phyloP scores from a whole-genome alignment of 2,797 vertebrate species.

The Spizella passerina region DNA sequence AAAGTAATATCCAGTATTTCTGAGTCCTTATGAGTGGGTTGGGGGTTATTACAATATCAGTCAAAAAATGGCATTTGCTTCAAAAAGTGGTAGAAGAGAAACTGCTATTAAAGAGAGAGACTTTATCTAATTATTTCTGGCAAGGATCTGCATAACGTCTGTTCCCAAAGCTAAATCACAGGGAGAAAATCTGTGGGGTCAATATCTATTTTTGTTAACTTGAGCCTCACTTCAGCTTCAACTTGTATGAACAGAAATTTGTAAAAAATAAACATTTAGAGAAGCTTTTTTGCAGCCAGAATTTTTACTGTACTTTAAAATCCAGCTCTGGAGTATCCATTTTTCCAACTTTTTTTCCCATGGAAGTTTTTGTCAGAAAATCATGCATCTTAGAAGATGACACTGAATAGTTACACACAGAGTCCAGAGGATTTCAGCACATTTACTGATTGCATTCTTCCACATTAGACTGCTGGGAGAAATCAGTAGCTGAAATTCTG shows the following conservation, averaged over 20 bases:
- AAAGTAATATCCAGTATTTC: background rate
- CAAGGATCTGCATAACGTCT: background rate
- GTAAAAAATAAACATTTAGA: background rate
- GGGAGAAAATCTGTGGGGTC: background rate
- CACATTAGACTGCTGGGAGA: background rate
- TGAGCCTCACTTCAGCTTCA: background rate
- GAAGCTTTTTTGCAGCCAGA: background rate
- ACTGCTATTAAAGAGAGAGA: background rate
- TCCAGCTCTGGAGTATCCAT: background rate
- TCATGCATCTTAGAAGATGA: background rate
- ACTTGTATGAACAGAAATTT: background rate
- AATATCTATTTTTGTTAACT: background rate
- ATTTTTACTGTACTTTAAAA: background rate
- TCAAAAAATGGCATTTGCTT: background rate
- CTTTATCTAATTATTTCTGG: background rate
- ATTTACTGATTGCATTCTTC: background rate
- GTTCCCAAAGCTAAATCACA: background rate
- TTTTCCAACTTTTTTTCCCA: background rate
- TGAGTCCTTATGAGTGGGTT: background rate
- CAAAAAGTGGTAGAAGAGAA: background rate
- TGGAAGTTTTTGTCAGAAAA: background rate
- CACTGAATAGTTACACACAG: accelerated
- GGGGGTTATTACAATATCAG: background rate
- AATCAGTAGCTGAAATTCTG: background rate
- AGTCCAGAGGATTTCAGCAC: background rate